phyloP scores from a whole-genome alignment of 2,797 vertebrate species.

The Leptodactylus fallax region DNA sequence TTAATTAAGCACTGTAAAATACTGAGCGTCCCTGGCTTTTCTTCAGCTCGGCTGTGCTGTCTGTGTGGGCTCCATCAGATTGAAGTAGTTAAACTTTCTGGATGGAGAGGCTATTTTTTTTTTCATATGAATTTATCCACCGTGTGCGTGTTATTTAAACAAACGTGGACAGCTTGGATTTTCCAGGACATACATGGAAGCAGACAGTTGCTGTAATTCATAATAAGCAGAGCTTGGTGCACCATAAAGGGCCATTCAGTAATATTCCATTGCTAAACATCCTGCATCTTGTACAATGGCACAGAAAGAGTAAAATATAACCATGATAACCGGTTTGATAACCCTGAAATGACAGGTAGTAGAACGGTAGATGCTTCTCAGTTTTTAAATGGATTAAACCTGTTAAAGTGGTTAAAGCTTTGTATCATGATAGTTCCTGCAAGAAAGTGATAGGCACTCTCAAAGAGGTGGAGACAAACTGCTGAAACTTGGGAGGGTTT shows the following conservation, averaged over 20 bases:
- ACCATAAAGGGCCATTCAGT: constrained; percentile 24
- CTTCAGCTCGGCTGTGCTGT: not conserved
- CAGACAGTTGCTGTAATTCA: constrained; percentile 52
- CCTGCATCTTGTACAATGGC: not conserved
- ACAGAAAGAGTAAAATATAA: not conserved
- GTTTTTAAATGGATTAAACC: too few relatives aligned
- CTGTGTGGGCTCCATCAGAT: constrained; percentile 1
- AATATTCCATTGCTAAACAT: constrained; percentile 7
- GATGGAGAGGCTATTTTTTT: constrained; percentile 1
- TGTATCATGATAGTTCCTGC: too few relatives aligned
- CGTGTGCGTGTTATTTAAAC: constrained; percentile 48
- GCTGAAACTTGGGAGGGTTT: too few relatives aligned
- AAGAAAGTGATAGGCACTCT: too few relatives aligned
- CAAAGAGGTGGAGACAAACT: too few relatives aligned
- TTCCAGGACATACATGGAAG: constrained; percentile 64
- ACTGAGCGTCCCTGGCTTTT: not conserved
- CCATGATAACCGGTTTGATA: not conserved
- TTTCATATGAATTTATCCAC: constrained; percentile 45
- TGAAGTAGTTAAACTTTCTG: constrained; percentile 29
- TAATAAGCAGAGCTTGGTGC: constrained; percentile 19
- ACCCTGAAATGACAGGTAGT: not conserved
- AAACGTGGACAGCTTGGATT: constrained; percentile 50
- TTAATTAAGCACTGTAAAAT: not conserved
- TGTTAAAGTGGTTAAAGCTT: too few relatives aligned
- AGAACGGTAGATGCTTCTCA: too few relatives aligned